phyloP scores from a whole-genome alignment of 2,797 vertebrate species.

The Tiaroga cobitis region DNA sequence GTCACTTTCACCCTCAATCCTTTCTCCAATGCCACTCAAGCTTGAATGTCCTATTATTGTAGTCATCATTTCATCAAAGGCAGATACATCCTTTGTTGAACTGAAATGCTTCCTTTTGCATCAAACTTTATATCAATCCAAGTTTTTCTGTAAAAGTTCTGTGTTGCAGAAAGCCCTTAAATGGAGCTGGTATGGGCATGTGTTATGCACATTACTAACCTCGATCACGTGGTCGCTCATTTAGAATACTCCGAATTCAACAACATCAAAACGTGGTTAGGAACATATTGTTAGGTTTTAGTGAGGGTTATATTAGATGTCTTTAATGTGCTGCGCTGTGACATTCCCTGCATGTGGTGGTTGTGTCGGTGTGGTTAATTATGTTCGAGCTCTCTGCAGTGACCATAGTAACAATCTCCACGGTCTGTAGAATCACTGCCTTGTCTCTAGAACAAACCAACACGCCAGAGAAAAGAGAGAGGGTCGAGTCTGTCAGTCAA shows the following conservation, averaged over 20 bases:
- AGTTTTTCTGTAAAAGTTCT: background rate
- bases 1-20: too few species aligned
- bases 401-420: conserved; percentile 57
- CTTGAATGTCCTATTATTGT: too few species aligned
- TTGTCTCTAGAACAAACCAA: conserved; percentile 36
- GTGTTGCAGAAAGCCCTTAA: background rate
- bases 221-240: background rate
- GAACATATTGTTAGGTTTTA: background rate
- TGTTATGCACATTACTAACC: background rate
- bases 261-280: background rate
- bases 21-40: too few species aligned
- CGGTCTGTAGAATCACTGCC: conserved; percentile 6
- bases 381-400: conserved; percentile 26
- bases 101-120: background rate
- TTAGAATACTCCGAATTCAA: background rate
- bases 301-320: background rate
- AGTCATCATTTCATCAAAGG: too few species aligned
- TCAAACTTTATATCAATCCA: background rate
- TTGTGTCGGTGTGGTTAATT: conserved; percentile 38
- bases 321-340: background rate
- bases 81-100: too few species aligned
- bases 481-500: conserved; percentile 32
- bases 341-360: conserved; percentile 20
- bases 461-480: conserved; percentile 12
- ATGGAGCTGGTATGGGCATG: background rate